Base-by-base conservation (phyloP, 2,888 invertebrate genomes). In the Rugalucina vietnamica region DNA sequence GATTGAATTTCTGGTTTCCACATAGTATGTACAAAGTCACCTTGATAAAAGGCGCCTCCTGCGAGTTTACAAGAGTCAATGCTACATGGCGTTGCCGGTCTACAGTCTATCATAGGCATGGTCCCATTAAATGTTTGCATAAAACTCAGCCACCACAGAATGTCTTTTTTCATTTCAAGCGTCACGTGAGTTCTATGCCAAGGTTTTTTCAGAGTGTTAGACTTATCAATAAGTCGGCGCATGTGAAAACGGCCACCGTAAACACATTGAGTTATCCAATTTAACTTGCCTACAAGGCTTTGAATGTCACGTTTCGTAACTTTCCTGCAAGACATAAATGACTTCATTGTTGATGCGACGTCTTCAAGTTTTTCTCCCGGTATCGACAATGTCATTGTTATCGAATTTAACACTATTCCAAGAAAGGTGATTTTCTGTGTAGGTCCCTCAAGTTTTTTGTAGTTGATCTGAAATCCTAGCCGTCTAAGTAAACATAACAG, bases 401-500 rank as follows among this genome's bases (percentile, higher is more conserved):
- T n/a, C n/a, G n/a, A n/a, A n/a, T n/a, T n/a, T n/a, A n/a, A n/a
- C n/a, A n/a, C n/a, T n/a, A n/a, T n/a, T n/a, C n/a, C n/a, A n/a
- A n/a, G n/a, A n/a, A n/a, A n/a, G n/a, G n/a, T n/a, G n/a, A n/a
- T n/a, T n/a, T n/a, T n/a, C n/a, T n/a, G n/a, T 1, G 29, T 34
- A 4, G 78, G 77, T 21, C 77, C 82, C 12, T 77, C 73, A 65
- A 76, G 21, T 82, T 82, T 82, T 21, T 39, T 60, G 57, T 77
- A 73, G 39, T 82, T 82, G 18, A 82, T 82, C 8, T 65, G 34
- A 54, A 82, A 82, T 2, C 82, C 77, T 50, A 78, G 43, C 29
- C 69, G 8, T 14, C 73, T 77, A 18, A 77, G 60, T 18, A 69
- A 39, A n/a, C 10, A 18, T 27, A 82, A 27, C 1, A 82, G 69